Conservation (phyloP, 2,113 vertebrate genomes). For the Tricholaema leucomelas region DNA sequence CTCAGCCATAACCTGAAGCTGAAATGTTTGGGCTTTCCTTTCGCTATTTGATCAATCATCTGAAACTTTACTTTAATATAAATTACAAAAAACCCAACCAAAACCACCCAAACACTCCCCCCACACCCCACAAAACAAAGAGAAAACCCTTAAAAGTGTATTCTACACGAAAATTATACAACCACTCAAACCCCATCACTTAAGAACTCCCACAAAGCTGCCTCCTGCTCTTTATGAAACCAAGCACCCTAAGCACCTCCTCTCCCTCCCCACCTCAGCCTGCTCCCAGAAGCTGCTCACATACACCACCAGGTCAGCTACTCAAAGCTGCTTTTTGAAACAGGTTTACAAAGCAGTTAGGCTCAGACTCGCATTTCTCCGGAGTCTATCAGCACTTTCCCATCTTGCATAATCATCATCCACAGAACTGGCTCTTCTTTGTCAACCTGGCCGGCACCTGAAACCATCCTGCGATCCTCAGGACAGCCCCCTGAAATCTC, state of each 20-base stretch:
- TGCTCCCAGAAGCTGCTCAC: neutral
- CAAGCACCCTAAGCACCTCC: neutral
- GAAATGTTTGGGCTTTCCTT: slow-evolving; percentile 36
- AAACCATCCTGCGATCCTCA: neutral
- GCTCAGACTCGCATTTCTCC: slow-evolving; percentile 42
- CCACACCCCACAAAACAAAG: too few species aligned
- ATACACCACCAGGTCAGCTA: neutral
- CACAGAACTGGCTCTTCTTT: neutral
- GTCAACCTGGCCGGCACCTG: neutral
- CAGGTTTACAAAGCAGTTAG: neutral
- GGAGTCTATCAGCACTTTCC: slow-evolving; percentile 36
- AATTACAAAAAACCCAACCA: neutral
- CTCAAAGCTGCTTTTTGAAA: neutral
- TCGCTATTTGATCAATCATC: slow-evolving; percentile 50
- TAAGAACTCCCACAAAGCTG: neutral
- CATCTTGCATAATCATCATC: slow-evolving; percentile 18
- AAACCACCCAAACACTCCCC: too few species aligned
- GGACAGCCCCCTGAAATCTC: neutral
- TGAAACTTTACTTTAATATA: slow-evolving; percentile 21
- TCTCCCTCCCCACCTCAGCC: neutral
- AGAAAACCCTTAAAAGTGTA: neutral
- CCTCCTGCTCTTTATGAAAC: neutral
- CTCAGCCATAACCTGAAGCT: slow-evolving; percentile 26
- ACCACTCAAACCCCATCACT: neutral
- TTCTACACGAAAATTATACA: neutral